Evolutionary conservation across 2,888 invertebrate species (phyloP), one percentile per base, ranked within the genome.

Genomic region (Eupithecia dodoneata): DNA sequence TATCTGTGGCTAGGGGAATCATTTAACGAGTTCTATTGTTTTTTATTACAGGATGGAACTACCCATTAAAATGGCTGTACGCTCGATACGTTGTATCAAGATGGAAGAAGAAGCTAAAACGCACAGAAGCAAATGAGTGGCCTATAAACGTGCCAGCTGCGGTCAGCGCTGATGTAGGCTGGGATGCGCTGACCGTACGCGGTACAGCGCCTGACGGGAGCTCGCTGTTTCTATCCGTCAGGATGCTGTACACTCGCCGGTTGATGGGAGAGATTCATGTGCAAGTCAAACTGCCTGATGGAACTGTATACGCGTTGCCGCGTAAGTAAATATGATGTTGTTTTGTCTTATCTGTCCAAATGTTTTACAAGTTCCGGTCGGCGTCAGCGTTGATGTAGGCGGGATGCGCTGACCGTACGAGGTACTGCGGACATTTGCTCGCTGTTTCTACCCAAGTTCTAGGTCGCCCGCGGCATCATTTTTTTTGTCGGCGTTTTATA

Each of bases 201-300:
- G 96, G 96, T 0, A 88, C 93, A 0, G 95, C 96, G 71, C 92
- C 95, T 9, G 94, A 96, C 18, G 96, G 96, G 0, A 95, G 96
- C 71, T 91, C 94, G 0, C 42, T 97, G 0, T 88, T 95, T 9
- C 81, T 97, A 15, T 94, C 93, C 76, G 90, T 97, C 71, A 94
- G 95, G 10, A 94, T 96, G 79, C 88, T 95, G 69, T 89, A 85
- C 71, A 87, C 85, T 2, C 89, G 92, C 47, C 94, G 94, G 76
- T 88, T 95, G 42, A 83, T 94, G 90, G 87, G 90, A 83, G 97
- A 97, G 90, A 89, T 96, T 0, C 94, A 94, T 80, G 85, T 97
- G 1, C 90, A 95, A 76, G 87, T 97, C 18, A 91, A 90, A 77
- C 81, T 95, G 74, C 78, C 88, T 12, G 92, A 94, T 86, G 94